phyloP scores from a whole-genome alignment of 2,888 invertebrate species.

The Uloborus plumipes region DNA sequence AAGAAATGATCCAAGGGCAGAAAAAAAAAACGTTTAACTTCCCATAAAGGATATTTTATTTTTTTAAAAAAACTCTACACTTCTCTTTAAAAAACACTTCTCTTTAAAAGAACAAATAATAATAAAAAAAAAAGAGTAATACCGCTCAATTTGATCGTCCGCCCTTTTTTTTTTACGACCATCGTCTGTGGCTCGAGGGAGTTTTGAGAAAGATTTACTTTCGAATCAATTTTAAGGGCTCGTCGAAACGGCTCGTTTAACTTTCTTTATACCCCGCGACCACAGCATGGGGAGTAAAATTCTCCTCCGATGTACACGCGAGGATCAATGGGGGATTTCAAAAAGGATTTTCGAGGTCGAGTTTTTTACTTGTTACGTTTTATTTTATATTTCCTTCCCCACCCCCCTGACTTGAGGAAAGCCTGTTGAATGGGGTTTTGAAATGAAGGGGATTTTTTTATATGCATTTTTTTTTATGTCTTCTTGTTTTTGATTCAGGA shows the following conservation, averaged over 20 bases:
- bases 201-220: conserved; percentile 64
- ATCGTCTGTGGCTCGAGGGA: conserved; percentile 37
- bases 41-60: conserved; percentile 24
- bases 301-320: conserved; percentile 34
- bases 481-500: conserved; percentile 9
- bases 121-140: conserved; percentile 36
- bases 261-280: conserved; percentile 55
- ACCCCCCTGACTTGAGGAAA: conserved; percentile 1
- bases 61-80: conserved; percentile 3
- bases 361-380: conserved; percentile 35
- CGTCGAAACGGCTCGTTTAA: conserved; percentile 63
- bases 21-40: conserved; percentile 40
- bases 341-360: conserved; percentile 55
- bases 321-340: conserved; percentile 60
- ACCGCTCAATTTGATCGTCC: conserved; percentile 44
- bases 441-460: neutral
- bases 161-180: conserved; percentile 11
- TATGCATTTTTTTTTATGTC: too few relatives aligned
- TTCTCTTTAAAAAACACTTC: conserved; percentile 14
- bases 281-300: conserved; percentile 47
- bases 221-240: conserved; percentile 61
- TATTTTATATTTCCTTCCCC: conserved; percentile 6
- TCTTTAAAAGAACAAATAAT: conserved; percentile 7
- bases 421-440: conserved; percentile 54
- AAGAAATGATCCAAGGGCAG: too few relatives aligned